These are phyloP conservation scores for Cephus cinctus DNA, from an alignment of 1,140 invertebrate genomes.

Conservation along the genomic window DNA sequence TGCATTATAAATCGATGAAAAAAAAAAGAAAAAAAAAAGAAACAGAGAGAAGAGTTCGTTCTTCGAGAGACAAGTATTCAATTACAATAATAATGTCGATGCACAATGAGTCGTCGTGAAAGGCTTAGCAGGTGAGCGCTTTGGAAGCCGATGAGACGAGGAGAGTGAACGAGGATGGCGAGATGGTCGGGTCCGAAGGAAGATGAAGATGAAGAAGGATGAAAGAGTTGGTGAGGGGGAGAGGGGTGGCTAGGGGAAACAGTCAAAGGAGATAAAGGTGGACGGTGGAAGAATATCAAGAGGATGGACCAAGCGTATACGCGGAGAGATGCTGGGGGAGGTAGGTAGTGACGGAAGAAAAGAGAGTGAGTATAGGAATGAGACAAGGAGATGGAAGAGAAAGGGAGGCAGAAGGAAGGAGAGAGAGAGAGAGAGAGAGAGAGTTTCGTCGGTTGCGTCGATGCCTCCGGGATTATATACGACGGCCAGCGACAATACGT, in stretches of 20 bases:
- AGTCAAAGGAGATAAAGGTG: constrained; percentile 6
- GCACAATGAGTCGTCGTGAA: constrained; percentile 42
- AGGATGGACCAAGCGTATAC: constrained; percentile 26
- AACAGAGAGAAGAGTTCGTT: no score
- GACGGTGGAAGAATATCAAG: constrained; percentile 3
- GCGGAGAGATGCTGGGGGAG: constrained; percentile 23
- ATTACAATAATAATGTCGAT: constrained; percentile 44
- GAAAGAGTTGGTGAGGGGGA: constrained; percentile 5
- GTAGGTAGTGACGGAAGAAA: constrained; percentile 17
- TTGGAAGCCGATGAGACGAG: constrained; percentile 20
- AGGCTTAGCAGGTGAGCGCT: constrained; percentile 34
- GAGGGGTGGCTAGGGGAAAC: neutral
- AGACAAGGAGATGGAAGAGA: constrained; percentile 1
- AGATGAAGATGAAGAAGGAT: constrained; percentile 14
- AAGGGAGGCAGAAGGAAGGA: constrained; percentile 9
- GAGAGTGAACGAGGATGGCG: constrained; percentile 11
- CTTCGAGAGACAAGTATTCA: constrained; percentile 41
- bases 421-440: constrained; percentile 19
- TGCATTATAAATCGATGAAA: no score
- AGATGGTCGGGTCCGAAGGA: no score
- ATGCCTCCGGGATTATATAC: constrained; percentile 43
- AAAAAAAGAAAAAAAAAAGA: no score
- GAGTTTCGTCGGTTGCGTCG: constrained; percentile 38
- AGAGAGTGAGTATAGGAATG: constrained; percentile 14
- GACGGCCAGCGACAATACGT: constrained; percentile 40